Evolutionary conservation across 1,140 invertebrate genomes (phyloP).

Genomic region (Tribolium madens): DNA sequence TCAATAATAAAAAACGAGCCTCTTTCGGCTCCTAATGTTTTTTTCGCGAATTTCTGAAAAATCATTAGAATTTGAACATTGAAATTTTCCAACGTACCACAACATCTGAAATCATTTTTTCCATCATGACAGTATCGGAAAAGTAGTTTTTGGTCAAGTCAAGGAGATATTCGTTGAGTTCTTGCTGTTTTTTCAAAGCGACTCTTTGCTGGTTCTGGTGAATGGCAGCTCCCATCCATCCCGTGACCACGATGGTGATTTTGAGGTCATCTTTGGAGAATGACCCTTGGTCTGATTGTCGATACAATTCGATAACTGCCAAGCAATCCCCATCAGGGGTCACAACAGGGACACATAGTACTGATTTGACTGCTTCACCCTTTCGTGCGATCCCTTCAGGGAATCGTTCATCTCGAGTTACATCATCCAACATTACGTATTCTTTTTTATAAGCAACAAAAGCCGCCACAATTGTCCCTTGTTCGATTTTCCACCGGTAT

Average conservation of each 20-base stretch:
- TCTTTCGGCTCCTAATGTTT: conserved; percentile 67
- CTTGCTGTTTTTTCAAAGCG: conserved; percentile 67
- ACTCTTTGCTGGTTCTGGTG: conserved; percentile 68
- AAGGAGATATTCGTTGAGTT: conserved; percentile 68
- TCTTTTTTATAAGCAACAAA: conserved; percentile 69
- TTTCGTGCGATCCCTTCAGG: conserved; percentile 65
- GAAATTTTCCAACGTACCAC: conserved; percentile 61
- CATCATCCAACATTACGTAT: conserved; percentile 67
- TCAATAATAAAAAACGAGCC: conserved; percentile 70
- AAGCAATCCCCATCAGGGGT: conserved; percentile 69
- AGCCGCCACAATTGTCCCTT: conserved; percentile 68
- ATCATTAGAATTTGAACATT: background rate
- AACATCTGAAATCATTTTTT: conserved; percentile 70
- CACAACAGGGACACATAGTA: conserved; percentile 69
- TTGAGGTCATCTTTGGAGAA: conserved; percentile 62
- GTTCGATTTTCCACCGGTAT: conserved; percentile 68
- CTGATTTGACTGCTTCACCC: conserved; percentile 65
- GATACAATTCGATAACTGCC: conserved; percentile 69
- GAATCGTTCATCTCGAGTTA: conserved; percentile 67
- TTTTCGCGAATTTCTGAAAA: conserved; percentile 68
- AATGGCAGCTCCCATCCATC: conserved; percentile 71
- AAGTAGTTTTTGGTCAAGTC: conserved; percentile 69
- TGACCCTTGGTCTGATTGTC: conserved; percentile 61
- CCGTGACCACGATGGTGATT: conserved; percentile 66
- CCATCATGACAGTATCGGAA: conserved; percentile 67